These are phyloP conservation scores for Tiaroga cobitis DNA, from an alignment of 2,797 vertebrate species.

Conservation along the genomic window DNA sequence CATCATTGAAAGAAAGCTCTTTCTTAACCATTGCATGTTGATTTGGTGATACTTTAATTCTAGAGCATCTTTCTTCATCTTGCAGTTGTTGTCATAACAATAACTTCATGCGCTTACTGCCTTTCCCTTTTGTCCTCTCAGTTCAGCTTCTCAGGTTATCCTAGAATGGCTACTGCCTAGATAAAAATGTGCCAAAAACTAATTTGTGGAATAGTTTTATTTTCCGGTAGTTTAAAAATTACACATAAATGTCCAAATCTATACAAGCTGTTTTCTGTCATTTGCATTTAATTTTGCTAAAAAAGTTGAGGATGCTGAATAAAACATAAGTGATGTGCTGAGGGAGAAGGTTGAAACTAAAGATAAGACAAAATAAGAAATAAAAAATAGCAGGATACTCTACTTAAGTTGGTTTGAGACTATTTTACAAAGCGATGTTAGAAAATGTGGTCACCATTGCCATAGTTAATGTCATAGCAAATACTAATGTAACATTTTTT, in stretches of 20 bases:
- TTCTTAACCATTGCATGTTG: background rate
- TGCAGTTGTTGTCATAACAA: background rate
- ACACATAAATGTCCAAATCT: background rate
- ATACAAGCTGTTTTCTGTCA: background rate
- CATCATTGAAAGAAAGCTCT: background rate
- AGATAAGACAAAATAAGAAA: background rate
- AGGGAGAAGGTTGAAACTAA: background rate
- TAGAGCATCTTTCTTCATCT: slow-evolving; percentile 3
- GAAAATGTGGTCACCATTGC: background rate
- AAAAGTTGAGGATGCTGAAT: background rate
- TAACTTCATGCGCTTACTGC: background rate
- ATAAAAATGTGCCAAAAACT: background rate
- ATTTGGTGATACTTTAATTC: background rate
- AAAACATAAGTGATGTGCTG: background rate
- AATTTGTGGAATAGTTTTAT: background rate
- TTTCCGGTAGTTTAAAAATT: background rate
- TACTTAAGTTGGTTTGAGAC: background rate
- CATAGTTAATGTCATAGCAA: background rate
- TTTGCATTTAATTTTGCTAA: background rate
- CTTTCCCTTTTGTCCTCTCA: background rate
- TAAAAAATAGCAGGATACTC: background rate
- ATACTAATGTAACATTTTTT: slow-evolving; percentile 39
- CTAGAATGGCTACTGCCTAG: background rate
- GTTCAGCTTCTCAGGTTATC: background rate
- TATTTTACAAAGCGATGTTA: background rate